phyloP scores from a whole-genome alignment of 2,888 invertebrate species.

The Euplagia quadripunctaria region DNA sequence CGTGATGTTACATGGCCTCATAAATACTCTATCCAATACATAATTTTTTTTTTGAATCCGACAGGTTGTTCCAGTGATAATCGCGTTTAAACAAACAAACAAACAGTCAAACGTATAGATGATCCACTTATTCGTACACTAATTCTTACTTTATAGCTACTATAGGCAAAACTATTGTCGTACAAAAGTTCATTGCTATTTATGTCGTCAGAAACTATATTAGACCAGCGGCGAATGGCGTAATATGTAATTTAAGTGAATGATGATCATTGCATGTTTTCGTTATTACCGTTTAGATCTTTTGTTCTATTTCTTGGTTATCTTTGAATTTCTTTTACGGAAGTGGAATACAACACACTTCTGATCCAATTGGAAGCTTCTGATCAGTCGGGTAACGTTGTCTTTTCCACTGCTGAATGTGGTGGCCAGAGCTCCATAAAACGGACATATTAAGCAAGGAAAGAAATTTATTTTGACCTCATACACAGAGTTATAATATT shows the following conservation, averaged over 20 bases:
- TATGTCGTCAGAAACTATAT: constrained; percentile 42
- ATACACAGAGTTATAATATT: too few relatives aligned
- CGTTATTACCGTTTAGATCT: constrained; percentile 51
- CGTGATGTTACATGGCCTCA: too few relatives aligned
- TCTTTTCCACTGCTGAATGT: background rate
- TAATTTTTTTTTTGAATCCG: too few relatives aligned
- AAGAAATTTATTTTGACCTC: too few relatives aligned
- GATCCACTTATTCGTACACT: constrained; percentile 35
- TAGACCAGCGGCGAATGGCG: constrained; percentile 51
- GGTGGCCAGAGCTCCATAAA: background rate
- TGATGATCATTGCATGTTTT: constrained; percentile 68
- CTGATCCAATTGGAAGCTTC: too few relatives aligned
- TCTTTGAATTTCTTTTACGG: constrained; percentile 40
- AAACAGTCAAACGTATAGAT: background rate
- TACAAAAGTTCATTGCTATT: constrained; percentile 32
- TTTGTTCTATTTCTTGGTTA: constrained; percentile 39
- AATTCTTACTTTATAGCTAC: constrained; percentile 19
- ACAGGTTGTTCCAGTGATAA: too few relatives aligned
- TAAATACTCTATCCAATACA: too few relatives aligned
- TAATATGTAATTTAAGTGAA: constrained; percentile 62
- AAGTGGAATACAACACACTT: too few relatives aligned
- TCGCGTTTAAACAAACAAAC: too few relatives aligned
- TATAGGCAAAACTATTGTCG: constrained; percentile 29
- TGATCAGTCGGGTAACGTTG: background rate
- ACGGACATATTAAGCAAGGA: too few relatives aligned